Evolutionary conservation across 1,140 invertebrate genomes (phyloP), one percentile per base, ranked within the genome.

Genomic region (Sinonovacula constricta): DNA sequence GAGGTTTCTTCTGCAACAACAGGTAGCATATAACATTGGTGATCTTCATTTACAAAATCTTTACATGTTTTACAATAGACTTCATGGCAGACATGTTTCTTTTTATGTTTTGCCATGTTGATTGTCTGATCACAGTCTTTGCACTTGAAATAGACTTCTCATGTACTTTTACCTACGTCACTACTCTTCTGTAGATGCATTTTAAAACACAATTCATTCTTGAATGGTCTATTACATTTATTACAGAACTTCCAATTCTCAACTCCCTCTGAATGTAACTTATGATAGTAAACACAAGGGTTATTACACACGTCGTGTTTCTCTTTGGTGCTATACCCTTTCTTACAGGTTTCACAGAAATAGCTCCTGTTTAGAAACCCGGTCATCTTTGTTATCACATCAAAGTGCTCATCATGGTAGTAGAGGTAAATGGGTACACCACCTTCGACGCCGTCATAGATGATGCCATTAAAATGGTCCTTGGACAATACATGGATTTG

Each of bases 171-270:
- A 54, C 66, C 66, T 2, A 15, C 66, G 18, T 68, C 66, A 68
- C 66, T 68, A 18, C 10, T 68, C 66, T 68, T 51, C n/a, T n/a
- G n/a, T 24, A 68, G 54, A 68, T 68, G 66, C 66, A 68, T 68
- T 54, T 68, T 45, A 31, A 15, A 68, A 24, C 66, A 68, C 1
- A 31, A 36, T 45, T 33, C 66, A 33, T 54, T 68, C 66, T 68
- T 68, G 49, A 68, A 68, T n/a, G 51, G 31, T 34, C 66, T 68
- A n/a, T 54, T 53, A n/a, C 66, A 68, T 54, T 68, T 28, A 12
- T 2, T 31, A 68, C 66, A 68, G n/a, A 68, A 54, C 30, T 14
- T 28, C 66, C 66, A 68, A 30, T 68, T 54, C 26, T 68, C 66
- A 2, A 53, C 51, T 68, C 54, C 66, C 15, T 68, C 66, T 5